phyloP scores from a whole-genome alignment of 2,888 invertebrate genomes.

The Bhutanitis thaidina region DNA sequence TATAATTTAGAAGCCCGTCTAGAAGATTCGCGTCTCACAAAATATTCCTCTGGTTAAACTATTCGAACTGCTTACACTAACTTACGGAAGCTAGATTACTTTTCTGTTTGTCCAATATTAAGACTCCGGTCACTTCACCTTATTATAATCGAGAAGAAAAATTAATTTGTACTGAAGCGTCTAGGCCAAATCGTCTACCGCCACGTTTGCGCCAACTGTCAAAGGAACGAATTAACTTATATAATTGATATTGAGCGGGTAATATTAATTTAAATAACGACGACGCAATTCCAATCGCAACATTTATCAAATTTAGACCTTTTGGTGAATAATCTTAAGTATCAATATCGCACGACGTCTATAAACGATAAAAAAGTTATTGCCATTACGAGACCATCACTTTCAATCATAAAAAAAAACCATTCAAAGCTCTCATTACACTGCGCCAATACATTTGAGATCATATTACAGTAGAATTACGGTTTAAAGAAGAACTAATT shows the following conservation, averaged over 20 bases:
- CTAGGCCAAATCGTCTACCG: constrained; percentile 50
- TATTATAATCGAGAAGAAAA: constrained; percentile 28
- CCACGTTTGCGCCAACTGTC: constrained; percentile 22
- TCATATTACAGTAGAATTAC: constrained; percentile 62
- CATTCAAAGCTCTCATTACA: constrained; percentile 27
- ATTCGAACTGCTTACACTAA: constrained; percentile 42
- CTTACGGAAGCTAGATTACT: constrained; percentile 36
- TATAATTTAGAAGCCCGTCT: constrained; percentile 51
- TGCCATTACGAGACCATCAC: constrained; percentile 2
- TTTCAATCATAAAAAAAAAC: neutral
- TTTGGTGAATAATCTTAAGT: neutral
- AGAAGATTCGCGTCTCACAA: constrained; percentile 47
- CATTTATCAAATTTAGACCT: neutral
- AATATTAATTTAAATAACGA: constrained; percentile 27
- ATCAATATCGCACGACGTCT: constrained; percentile 1
- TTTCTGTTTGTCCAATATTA: neutral
- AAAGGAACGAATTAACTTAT: constrained; percentile 2
- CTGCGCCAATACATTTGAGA: constrained; percentile 66
- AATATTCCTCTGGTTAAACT: constrained; percentile 61
- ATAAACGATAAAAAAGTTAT: neutral
- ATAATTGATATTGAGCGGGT: constrained; percentile 39
- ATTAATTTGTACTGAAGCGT: constrained; percentile 60
- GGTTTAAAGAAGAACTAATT: constrained; percentile 48
- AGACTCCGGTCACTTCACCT: constrained; percentile 11
- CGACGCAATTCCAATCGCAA: neutral